Percentiles rank a stretch among this genome's conserved stretches.
phyloP scores from a whole-genome alignment of 2,113 vertebrate species.

The Tretioscincus oriximinensis region DNA sequence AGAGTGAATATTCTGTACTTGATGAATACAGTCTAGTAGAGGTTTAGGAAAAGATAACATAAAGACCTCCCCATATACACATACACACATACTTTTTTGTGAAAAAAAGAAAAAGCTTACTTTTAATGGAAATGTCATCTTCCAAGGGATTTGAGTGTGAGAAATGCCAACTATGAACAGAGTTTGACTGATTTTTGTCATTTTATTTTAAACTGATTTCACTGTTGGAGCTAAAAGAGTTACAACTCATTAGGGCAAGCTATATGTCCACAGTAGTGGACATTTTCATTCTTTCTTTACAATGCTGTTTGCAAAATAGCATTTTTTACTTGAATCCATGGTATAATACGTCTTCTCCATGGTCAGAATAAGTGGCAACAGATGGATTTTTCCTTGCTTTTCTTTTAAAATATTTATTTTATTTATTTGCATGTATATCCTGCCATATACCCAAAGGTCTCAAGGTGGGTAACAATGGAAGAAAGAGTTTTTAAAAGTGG shows the following conservation, averaged over 20 bases:
- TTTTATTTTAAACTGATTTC: constrained; percentile 50
- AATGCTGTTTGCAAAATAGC: constrained; percentile 14
- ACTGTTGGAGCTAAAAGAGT: constrained; percentile 18
- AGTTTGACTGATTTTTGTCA: constrained; percentile 7
- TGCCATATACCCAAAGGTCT: no score
- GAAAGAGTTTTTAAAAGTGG: no score
- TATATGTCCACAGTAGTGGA: constrained; percentile 28
- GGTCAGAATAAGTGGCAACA: no score
- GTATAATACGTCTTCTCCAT: no score
- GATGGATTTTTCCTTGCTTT: no score
- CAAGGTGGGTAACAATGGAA: no score
- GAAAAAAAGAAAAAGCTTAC: background rate
- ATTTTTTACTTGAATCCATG: no score
- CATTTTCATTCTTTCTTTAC: constrained; percentile 46
- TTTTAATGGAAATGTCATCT: constrained; percentile 34
- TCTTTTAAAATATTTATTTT: no score
- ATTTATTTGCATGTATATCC: no score
- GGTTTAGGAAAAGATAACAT: background rate
- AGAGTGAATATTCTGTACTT: background rate
- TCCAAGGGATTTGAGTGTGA: background rate
- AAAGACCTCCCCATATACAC: background rate
- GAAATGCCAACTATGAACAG: constrained; percentile 19
- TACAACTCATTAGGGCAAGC: constrained; percentile 41
- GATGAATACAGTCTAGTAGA: background rate
- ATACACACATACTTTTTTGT: no score